Conservation (phyloP, 2,797 vertebrate genomes). For the Silurus lanzhouensis region DNA sequence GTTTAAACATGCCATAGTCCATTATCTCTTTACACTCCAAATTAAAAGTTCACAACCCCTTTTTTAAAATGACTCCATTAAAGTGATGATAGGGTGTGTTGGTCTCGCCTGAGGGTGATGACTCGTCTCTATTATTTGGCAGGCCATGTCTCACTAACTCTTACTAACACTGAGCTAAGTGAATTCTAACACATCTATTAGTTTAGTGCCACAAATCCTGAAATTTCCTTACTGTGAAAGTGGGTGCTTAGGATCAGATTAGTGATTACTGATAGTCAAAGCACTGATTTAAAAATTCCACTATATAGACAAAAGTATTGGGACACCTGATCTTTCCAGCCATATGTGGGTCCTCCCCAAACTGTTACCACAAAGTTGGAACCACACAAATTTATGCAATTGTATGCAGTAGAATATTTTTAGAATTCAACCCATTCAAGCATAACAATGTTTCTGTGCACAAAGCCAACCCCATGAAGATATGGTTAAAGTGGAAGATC, state of each 20-base stretch:
- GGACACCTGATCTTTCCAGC: too few species aligned
- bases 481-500: too few species aligned
- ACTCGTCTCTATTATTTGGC: slow-evolving; percentile 20
- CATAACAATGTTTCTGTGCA: too few species aligned
- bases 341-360: too few species aligned
- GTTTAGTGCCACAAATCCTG: not conserved
- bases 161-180: not conserved
- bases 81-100: slow-evolving; percentile 18
- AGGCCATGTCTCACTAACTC: slow-evolving; percentile 6
- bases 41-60: slow-evolving; percentile 34
- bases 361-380: too few species aligned
- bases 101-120: slow-evolving; percentile 5
- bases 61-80: slow-evolving; percentile 32
- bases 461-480: too few species aligned
- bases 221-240: not conserved
- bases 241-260: not conserved
- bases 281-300: not conserved
- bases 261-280: not conserved
- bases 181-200: not conserved
- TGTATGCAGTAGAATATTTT: too few species aligned
- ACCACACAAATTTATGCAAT: too few species aligned
- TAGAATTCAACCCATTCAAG: too few species aligned
- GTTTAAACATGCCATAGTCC: not conserved
- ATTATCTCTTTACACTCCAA: slow-evolving; percentile 10
- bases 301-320: too few species aligned